Evolutionary conservation across 2,113 vertebrate species (phyloP).

Genomic region (Chaenogobius annularis): DNA sequence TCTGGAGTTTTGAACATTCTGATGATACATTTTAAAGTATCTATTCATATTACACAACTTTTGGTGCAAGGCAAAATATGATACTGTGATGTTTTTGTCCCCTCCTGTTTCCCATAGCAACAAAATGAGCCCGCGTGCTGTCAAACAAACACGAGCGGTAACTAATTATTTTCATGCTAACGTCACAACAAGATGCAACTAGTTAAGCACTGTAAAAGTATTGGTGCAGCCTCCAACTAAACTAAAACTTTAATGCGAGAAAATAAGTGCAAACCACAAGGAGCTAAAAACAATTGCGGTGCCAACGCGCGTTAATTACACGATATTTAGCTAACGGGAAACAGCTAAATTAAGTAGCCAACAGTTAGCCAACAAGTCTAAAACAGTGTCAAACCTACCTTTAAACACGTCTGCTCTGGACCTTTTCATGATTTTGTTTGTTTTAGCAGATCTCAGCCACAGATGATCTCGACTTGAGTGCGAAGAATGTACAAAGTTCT

Average conservation of each 20-base stretch:
- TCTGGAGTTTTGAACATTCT: no score
- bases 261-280: not conserved
- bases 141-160: not conserved
- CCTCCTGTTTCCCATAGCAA: conserved; percentile 41
- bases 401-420: not conserved
- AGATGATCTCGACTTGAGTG: not conserved
- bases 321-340: not conserved
- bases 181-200: not conserved
- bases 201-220: not conserved
- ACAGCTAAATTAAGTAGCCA: not conserved
- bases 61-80: no score
- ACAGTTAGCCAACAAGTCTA: not conserved
- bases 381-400: not conserved
- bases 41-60: no score
- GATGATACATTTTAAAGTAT: no score
- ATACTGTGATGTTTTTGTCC: no score
- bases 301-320: not conserved
- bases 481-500: not conserved
- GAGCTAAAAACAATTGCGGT: not conserved
- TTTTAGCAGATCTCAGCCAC: not conserved
- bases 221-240: not conserved
- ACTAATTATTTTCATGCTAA: conserved; percentile 14
- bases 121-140: conserved; percentile 26
- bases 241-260: no score
- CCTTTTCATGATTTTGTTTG: not conserved